Conservation (phyloP, 2,797 vertebrate species). For the Aphelocoma californica region DNA sequence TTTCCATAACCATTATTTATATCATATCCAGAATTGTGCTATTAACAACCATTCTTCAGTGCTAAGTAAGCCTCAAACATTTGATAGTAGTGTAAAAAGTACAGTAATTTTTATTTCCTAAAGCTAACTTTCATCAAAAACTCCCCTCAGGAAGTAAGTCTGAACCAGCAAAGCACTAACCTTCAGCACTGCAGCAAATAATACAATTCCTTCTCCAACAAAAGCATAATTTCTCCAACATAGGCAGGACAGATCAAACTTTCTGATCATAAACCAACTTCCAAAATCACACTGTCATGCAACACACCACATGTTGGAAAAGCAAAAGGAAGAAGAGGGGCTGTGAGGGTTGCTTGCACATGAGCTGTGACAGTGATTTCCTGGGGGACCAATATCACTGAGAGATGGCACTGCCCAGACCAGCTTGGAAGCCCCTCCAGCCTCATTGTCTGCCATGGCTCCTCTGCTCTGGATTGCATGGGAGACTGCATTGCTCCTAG, state of each 20-base stretch:
- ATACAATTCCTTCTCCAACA: background rate
- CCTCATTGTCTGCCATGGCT: background rate
- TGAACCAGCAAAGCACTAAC: background rate
- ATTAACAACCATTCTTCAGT: background rate
- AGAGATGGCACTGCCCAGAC: rapidly evolving
- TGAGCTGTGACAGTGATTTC: background rate
- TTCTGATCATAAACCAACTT: background rate
- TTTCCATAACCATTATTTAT: background rate
- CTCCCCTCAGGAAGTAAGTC: background rate
- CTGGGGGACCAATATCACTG: rapidly evolving
- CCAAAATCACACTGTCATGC: background rate
- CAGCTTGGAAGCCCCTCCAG: background rate
- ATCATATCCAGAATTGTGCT: background rate
- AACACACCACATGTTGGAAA: background rate
- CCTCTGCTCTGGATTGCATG: background rate
- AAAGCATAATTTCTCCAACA: background rate
- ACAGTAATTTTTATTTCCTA: background rate
- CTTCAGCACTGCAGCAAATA: background rate
- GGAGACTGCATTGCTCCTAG: background rate
- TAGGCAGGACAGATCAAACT: background rate
- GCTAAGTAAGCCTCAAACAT: background rate
- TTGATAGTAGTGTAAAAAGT: background rate
- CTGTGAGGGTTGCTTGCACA: background rate
- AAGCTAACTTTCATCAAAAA: background rate
- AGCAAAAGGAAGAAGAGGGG: background rate